Evolutionary conservation across 2,113 vertebrate species (phyloP).

Genomic region (Talpa occidentalis): DNA sequence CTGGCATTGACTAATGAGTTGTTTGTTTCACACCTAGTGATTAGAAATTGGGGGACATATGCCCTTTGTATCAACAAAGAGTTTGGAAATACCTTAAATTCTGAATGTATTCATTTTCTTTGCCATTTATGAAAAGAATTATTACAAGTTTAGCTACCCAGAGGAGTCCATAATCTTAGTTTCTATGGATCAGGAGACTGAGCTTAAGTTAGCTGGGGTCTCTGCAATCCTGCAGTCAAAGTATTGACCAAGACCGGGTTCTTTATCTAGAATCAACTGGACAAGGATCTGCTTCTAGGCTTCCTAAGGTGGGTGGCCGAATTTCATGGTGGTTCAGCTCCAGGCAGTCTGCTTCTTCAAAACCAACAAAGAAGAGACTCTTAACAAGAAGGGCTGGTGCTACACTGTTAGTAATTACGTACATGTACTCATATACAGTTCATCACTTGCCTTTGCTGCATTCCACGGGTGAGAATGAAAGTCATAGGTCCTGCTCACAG

Average conservation of each 20-base stretch:
- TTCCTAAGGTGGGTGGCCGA: not conserved
- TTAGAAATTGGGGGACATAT: constrained; percentile 53
- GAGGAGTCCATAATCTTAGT: not conserved
- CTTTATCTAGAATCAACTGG: not conserved
- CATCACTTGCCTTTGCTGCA: not conserved
- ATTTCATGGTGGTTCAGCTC: not conserved
- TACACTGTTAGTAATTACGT: not conserved
- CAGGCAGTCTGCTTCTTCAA: not conserved
- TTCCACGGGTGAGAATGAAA: not conserved
- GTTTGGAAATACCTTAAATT: constrained; percentile 35
- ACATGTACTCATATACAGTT: not conserved
- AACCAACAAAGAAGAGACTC: not conserved
- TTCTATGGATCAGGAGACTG: not conserved
- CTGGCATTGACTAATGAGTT: not conserved
- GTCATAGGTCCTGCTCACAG: not conserved
- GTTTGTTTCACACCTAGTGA: not conserved
- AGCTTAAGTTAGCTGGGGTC: not conserved
- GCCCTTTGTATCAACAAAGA: constrained; percentile 16
- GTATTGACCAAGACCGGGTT: not conserved
- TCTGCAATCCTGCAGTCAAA: not conserved
- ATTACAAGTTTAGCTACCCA: not conserved
- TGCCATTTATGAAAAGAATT: not conserved
- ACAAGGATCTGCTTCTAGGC: not conserved
- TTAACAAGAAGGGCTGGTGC: no score
- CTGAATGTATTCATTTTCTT: not conserved